Percentiles rank a stretch among this genome's conserved stretches.
These are phyloP conservation scores for Andrena praecox DNA, from an alignment of 2,888 invertebrate species.

Conservation along the genomic window DNA sequence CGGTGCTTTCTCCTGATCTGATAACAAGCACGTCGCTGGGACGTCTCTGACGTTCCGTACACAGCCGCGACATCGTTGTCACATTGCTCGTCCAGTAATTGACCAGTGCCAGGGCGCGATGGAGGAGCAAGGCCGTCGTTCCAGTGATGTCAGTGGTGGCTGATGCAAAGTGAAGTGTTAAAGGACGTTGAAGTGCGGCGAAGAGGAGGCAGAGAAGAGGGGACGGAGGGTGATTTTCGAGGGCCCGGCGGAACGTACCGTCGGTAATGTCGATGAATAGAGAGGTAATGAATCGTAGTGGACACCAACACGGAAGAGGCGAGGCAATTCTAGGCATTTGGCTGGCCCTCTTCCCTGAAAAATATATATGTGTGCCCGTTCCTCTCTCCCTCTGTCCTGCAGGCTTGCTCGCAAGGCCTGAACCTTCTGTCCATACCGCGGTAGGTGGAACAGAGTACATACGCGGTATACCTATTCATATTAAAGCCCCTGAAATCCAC, in stretches of 20 bases:
- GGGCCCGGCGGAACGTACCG: conserved; percentile 70
- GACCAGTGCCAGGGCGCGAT: conserved; percentile 13
- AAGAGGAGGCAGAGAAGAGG: conserved; percentile 25
- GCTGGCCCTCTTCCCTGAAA: conserved; percentile 76
- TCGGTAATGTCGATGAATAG: conserved; percentile 83
- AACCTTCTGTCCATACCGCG: conserved; percentile 27
- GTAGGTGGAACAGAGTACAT: conserved; percentile 53
- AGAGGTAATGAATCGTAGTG: conserved; percentile 84
- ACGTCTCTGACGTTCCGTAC: no score
- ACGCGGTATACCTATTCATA: conserved; percentile 70
- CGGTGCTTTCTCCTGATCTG: background rate
- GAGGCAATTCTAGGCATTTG: conserved; percentile 81
- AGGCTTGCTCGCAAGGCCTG: conserved; percentile 24
- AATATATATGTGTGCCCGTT: conserved; percentile 74
- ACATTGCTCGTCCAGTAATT: conserved; percentile 1
- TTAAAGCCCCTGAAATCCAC: conserved; percentile 73
- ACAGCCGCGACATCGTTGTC: background rate
- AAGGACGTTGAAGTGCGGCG: conserved; percentile 62
- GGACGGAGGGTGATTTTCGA: conserved; percentile 65
- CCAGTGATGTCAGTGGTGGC: conserved; percentile 12
- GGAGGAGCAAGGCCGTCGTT: conserved; percentile 13
- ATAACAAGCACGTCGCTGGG: no score
- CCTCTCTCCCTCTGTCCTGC: background rate
- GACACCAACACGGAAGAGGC: conserved; percentile 84
- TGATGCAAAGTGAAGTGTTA: conserved; percentile 59